A percentile compares a stretch with the other conserved stretches of the same genome.
phyloP scores from a whole-genome alignment of 2,888 invertebrate species.

The Boloria selene region DNA sequence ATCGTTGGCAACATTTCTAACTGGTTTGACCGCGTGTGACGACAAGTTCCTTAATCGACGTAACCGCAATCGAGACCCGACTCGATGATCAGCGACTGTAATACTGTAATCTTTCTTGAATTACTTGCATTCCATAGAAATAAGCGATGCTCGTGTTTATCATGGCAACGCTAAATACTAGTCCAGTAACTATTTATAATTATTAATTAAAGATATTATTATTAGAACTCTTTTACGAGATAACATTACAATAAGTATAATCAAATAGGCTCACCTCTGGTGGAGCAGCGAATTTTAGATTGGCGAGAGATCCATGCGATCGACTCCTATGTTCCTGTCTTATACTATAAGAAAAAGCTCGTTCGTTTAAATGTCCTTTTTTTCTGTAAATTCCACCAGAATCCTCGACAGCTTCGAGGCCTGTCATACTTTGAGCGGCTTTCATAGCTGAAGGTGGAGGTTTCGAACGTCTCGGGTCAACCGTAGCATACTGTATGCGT shows the following conservation, averaged over 20 bases:
- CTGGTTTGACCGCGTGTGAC: conserved; percentile 56
- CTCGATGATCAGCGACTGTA: conserved; percentile 44
- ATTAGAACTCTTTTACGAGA: no score
- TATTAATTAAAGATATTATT: not conserved
- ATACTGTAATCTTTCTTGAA: conserved; percentile 48
- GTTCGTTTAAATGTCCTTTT: conserved; percentile 95
- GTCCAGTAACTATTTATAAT: not conserved
- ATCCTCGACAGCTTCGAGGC: conserved; percentile 84
- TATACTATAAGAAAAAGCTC: conserved; percentile 96
- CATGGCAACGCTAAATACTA: not conserved
- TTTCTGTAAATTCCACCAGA: conserved; percentile 91
- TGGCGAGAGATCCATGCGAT: conserved; percentile 95
- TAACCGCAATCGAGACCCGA: conserved; percentile 52
- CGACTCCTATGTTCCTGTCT: conserved; percentile 96
- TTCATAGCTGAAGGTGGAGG: conserved; percentile 84
- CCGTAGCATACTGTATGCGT: conserved; percentile 83
- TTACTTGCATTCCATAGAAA: conserved; percentile 44
- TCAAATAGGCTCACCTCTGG: conserved; percentile 67
- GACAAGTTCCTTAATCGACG: conserved; percentile 55
- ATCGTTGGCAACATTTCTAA: conserved; percentile 57
- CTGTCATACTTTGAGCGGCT: conserved; percentile 86
- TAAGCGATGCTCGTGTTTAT: conserved; percentile 2
- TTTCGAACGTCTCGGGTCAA: conserved; percentile 85
- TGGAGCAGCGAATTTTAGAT: conserved; percentile 93
- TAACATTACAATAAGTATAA: not conserved